Evolutionary conservation across 2,797 vertebrate species (phyloP).

Genomic region (Phalanger gymnotis): DNA sequence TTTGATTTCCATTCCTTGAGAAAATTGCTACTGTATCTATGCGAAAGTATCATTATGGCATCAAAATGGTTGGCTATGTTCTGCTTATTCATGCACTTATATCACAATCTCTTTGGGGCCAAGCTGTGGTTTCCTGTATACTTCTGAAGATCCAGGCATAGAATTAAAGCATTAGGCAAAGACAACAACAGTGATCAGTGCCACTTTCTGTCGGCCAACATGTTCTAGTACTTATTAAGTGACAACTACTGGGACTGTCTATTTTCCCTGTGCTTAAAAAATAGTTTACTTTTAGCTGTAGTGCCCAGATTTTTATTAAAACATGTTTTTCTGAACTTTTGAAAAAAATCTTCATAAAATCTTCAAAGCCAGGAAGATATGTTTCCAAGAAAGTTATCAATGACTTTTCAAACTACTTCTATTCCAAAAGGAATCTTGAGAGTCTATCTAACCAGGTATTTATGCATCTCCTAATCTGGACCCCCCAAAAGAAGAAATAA

Average conservation of each 20-base stretch:
- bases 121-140: not conserved
- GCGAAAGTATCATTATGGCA: not conserved
- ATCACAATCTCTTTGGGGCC: not conserved
- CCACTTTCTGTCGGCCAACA: not conserved
- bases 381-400: not conserved
- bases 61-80: conserved; percentile 18
- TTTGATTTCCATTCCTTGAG: conserved; percentile 25
- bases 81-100: conserved; percentile 26
- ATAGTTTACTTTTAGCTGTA: not conserved
- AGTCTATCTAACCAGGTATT: not conserved
- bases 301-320: not conserved
- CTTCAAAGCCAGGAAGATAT: not conserved
- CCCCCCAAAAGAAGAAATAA: not conserved
- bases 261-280: not conserved
- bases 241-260: not conserved
- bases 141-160: not conserved
- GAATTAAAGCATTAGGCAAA: conserved; percentile 14
- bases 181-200: not conserved
- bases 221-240: not conserved
- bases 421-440: not conserved
- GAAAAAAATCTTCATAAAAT: not conserved
- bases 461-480: not conserved
- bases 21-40: conserved; percentile 17
- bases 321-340: not conserved
- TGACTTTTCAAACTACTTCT: not conserved